Conservation (phyloP, 2,888 invertebrate genomes). For the Tachina lurida region DNA sequence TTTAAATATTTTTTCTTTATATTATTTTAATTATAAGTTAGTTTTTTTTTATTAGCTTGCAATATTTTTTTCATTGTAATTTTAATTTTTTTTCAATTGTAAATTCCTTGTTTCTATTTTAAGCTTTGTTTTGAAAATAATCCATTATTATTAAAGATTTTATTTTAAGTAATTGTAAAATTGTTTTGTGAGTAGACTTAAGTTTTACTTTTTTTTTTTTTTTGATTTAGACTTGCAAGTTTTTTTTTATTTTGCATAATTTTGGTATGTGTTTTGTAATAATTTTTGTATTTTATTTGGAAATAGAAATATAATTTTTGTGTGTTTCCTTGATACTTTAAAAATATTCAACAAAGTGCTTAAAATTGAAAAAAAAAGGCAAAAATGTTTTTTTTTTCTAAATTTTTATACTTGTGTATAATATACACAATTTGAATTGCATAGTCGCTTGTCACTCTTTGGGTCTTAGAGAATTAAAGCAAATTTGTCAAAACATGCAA, state of each 20-base stretch:
- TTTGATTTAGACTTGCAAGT: neutral
- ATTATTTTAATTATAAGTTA: constrained; percentile 36
- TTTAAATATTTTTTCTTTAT: constrained; percentile 15
- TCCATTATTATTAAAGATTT: constrained; percentile 14
- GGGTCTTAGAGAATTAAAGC: too few species aligned
- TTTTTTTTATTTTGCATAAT: neutral
- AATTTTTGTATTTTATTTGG: neutral
- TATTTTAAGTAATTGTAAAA: constrained; percentile 14
- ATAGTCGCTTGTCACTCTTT: too few species aligned
- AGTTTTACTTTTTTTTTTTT: neutral
- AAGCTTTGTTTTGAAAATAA: constrained; percentile 24
- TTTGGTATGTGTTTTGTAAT: neutral
- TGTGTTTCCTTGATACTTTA: too few species aligned
- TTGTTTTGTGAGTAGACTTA: constrained; percentile 1
- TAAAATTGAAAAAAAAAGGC: too few species aligned
- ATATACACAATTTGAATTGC: too few species aligned
- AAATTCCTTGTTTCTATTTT: constrained; percentile 51
- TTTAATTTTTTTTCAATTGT: constrained; percentile 25
- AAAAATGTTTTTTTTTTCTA: too few species aligned
- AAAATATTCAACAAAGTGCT: too few species aligned
- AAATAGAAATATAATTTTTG: too few species aligned
- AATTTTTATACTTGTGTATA: too few species aligned
- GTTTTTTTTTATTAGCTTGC: constrained; percentile 10
- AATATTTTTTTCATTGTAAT: constrained; percentile 28
- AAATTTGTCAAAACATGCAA: too few species aligned